A percentile compares a stretch with the other conserved stretches of the same genome.
phyloP scores from a whole-genome alignment of 2,797 vertebrate species.

The Sebastes minor region DNA sequence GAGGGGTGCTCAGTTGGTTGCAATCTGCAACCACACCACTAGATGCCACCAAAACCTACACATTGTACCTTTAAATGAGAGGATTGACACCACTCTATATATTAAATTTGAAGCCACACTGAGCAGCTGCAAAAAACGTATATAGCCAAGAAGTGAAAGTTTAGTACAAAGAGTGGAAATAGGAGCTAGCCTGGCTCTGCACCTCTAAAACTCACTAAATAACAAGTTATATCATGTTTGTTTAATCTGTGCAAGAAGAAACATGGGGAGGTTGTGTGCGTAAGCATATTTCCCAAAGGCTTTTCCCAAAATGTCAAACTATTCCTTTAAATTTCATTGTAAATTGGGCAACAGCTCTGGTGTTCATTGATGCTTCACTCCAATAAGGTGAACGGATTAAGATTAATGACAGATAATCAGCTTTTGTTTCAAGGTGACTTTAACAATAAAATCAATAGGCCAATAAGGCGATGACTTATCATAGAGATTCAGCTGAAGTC shows the following conservation, averaged over 20 bases:
- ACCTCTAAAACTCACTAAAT: background rate
- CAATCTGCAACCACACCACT: too few relatives aligned
- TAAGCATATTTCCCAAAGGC: background rate
- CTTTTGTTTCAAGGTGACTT: conserved; percentile 48
- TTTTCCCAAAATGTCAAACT: background rate
- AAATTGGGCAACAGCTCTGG: background rate
- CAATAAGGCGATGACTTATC: conserved; percentile 15
- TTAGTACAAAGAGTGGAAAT: background rate
- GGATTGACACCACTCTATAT: background rate
- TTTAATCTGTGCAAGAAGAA: background rate
- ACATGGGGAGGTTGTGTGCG: background rate
- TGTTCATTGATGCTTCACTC: background rate
- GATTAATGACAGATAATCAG: background rate
- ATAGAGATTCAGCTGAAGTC: background rate
- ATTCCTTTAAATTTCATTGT: background rate
- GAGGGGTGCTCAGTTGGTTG: too few relatives aligned
- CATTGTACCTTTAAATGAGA: background rate
- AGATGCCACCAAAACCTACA: rapidly evolving
- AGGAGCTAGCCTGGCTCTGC: background rate
- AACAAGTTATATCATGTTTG: background rate
- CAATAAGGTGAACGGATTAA: background rate
- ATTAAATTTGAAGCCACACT: background rate
- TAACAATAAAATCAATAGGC: conserved; percentile 28
- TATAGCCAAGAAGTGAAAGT: too few relatives aligned
- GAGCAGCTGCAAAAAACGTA: background rate